Evolutionary conservation across 2,113 vertebrate genomes (phyloP), one percentile per base, ranked within the genome.

Genomic region (Synchiropus splendidus): DNA sequence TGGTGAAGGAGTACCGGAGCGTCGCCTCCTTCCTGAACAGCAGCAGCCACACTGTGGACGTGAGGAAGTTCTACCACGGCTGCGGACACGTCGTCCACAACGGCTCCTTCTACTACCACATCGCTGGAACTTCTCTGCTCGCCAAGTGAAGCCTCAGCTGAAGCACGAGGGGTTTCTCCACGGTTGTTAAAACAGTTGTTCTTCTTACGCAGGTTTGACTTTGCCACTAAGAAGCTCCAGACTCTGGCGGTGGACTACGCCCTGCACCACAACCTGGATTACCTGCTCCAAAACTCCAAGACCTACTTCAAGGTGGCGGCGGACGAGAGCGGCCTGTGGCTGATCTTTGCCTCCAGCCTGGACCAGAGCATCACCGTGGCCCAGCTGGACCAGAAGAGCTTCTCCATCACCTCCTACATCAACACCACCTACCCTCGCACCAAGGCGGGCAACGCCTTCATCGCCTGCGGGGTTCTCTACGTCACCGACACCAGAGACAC

Each of bases 241-340:
- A 77, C 52, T 0, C 79, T 97, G 51, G 46, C 36, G 1, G 75
- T 98, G 1, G 70, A 90, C 14, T 86, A 92, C 1, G 89, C 94
- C 16, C 63, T 92, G 9, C 76, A 90, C 73, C 85, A 89, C 2
- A 89, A 82, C 54, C 81, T 89, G 12, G 87, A 86, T 52, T 98
- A 98, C 68, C 86, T 97, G 62, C 89, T 97, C 36, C 73, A 83
- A 1, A 94, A 92, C 73, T 92, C 94, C 10, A 98, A 97, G 82
- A 95, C 94, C 0, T 98, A 98, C 64, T 98, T 97, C 81, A 95
- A 92, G 9, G 1, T 97, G n/a, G 89, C 91, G 1, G 85, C 74
- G 3, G 95, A 97, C 10, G 92, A 97, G 69, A 89, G 89, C 16
- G 86, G 89, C 2, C 58, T 98, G 32, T 98, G 95, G 95, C 71